Base-by-base conservation (phyloP, 2,888 invertebrate genomes). In the Agonopterix subpropinquella region DNA sequence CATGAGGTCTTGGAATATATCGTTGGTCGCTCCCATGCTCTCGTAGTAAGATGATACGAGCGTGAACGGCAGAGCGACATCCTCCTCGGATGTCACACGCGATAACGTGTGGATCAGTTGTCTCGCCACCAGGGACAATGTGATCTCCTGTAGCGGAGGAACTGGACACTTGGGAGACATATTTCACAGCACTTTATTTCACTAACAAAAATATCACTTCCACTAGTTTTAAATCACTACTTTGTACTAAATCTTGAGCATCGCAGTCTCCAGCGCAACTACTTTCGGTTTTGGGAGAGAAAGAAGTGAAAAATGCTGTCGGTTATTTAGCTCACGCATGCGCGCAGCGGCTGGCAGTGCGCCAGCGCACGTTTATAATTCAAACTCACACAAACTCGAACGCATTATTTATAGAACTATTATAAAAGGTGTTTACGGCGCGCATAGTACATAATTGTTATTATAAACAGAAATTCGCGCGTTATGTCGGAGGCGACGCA, bases 141-240 rank as follows among this genome's bases (percentile, higher is more conserved):
- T 89, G 48, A 90, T 81, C 59, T 91, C 91, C 73, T 90, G 90
- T 47, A 93, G 74, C 36, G 89, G 88, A 28, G 89, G 85, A 52
- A 93, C 92, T 55, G 83, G 82, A 64, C 90, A 90, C 68, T 90
- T 92, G 43, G 92, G 93, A 46, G 93, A 91, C 93, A 93, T 93
- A 53, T 56, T 59, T 74, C 65, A 64, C 65, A 59, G 50, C 58
- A 73, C 67, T 66, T 48, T 49, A 45, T 54, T 44, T 47, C 56
- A 52, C 55, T 62, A 62, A 53, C 59, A 57, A 60, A 61, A 62
- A 61, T 70, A 67, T 67, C 73, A 77, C 73, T 70, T 62, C 61
- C 68, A 72, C 73, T 67, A 42, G 8, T 42, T 65, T 54, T 55
- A 44, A 11, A 53, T 47, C 56, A 71, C 66, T 67, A 65, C 59